phyloP scores from a whole-genome alignment of 2,113 vertebrate species.

The Telmatochromis sp. region DNA sequence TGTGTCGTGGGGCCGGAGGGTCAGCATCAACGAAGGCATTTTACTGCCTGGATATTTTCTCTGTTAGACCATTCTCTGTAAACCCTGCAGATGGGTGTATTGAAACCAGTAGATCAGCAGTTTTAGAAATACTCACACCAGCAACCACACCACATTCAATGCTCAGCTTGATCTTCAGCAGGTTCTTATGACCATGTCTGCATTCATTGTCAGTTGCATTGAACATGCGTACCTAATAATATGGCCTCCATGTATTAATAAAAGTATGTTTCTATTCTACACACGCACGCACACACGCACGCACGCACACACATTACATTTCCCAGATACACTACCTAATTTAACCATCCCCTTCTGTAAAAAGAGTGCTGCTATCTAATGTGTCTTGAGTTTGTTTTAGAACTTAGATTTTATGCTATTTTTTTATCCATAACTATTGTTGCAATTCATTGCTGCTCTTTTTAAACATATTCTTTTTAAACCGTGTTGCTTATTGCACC shows the following conservation, averaged over 20 bases:
- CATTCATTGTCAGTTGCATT: neutral
- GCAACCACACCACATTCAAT: neutral
- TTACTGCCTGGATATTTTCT: neutral
- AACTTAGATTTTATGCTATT: neutral
- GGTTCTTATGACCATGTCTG: neutral
- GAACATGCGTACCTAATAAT: neutral
- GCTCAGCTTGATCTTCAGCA: neutral
- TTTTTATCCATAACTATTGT: neutral
- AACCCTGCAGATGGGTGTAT: neutral
- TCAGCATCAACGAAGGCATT: neutral
- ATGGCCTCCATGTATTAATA: neutral
- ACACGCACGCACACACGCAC: rapidly evolving
- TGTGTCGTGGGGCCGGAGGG: neutral
- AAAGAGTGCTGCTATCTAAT: neutral
- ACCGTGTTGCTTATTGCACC: neutral
- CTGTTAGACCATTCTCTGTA: neutral
- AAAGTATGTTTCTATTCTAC: neutral
- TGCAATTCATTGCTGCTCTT: neutral
- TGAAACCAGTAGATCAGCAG: neutral
- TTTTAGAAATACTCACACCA: neutral
- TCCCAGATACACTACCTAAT: neutral
- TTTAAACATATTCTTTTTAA: neutral
- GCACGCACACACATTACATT: neutral
- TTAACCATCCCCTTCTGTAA: neutral
- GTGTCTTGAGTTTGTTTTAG: neutral